Evolutionary conservation across 2,797 vertebrate genomes (phyloP).

Genomic region (Lagorchestes hirsutus): DNA sequence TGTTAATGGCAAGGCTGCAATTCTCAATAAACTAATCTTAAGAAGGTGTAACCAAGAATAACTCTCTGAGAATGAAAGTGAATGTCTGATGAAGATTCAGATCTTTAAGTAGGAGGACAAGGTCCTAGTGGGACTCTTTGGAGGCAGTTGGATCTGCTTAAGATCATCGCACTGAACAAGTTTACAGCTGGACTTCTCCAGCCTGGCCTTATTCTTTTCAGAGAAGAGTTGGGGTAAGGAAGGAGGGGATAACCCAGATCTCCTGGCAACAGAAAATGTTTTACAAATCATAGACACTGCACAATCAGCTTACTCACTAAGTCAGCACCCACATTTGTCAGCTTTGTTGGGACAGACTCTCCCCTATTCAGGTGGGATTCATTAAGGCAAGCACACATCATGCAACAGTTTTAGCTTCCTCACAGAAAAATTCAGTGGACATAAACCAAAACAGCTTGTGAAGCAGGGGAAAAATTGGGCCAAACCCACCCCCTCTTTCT

Average conservation of each 20-base stretch:
- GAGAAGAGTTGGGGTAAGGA: conserved; percentile 26
- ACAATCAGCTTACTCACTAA: conserved; percentile 71
- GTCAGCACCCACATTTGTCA: conserved; percentile 72
- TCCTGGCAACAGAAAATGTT: conserved; percentile 71
- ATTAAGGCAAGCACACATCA: conserved; percentile 81
- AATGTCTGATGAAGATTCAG: conserved; percentile 56
- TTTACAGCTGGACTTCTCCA: conserved; percentile 72
- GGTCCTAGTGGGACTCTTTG: conserved; percentile 22
- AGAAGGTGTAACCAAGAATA: conserved; percentile 78
- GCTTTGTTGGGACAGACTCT: conserved; percentile 77
- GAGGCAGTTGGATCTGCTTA: conserved; percentile 63
- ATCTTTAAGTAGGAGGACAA: conserved; percentile 63
- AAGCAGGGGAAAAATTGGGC: conserved; percentile 72
- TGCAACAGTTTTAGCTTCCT: conserved; percentile 79
- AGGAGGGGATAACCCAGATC: conserved; percentile 57
- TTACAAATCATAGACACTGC: conserved; percentile 79
- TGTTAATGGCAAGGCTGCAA: conserved; percentile 72
- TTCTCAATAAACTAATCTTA: conserved; percentile 73
- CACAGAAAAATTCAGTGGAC: conserved; percentile 76
- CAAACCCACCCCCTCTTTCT: conserved; percentile 58
- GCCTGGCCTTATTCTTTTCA: conserved; percentile 72
- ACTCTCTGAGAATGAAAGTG: conserved; percentile 55
- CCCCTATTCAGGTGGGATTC: conserved; percentile 82
- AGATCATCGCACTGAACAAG: conserved; percentile 52
- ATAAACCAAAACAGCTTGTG: conserved; percentile 80